These are phyloP conservation scores for Takifugu bimaculatus DNA, from an alignment of 2,113 vertebrate genomes.

Conservation along the genomic window DNA sequence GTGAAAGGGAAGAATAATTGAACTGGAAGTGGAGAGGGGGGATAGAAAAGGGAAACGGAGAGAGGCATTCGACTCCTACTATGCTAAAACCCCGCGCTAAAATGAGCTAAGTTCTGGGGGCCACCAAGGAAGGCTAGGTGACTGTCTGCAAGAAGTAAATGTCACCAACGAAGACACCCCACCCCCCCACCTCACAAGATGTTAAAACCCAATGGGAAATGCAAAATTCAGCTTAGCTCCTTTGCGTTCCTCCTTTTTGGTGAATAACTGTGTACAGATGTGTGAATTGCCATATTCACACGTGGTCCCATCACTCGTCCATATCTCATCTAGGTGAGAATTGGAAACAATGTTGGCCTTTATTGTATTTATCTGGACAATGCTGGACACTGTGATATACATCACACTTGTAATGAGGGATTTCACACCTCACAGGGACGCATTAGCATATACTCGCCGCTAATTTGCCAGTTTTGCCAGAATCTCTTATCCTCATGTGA, in stretches of 20 bases:
- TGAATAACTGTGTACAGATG: slow-evolving; percentile 12
- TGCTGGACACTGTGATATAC: slow-evolving; percentile 13
- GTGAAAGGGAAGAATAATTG: slow-evolving; percentile 43
- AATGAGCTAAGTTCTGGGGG: no score
- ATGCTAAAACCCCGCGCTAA: no score
- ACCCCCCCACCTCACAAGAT: no score
- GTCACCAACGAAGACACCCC: no score
- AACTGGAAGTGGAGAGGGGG: slow-evolving; percentile 45
- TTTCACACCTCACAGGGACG: slow-evolving; percentile 31
- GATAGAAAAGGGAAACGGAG: slow-evolving; percentile 38
- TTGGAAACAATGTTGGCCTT: not conserved
- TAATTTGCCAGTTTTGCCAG: slow-evolving; percentile 2
- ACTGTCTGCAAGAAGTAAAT: no score
- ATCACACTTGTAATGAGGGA: slow-evolving; percentile 18
- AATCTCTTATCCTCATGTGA: slow-evolving; percentile 12
- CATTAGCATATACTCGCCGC: slow-evolving; percentile 18
- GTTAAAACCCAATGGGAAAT: not conserved
- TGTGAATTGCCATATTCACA: slow-evolving; percentile 38
- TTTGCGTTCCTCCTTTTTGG: slow-evolving; percentile 3
- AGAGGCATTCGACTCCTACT: slow-evolving; percentile 27
- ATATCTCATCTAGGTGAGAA: slow-evolving; percentile 29
- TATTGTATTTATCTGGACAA: no score
- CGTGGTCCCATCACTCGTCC: slow-evolving; percentile 17
- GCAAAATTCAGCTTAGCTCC: not conserved
- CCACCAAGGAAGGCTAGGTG: no score